Base-by-base conservation (phyloP, 2,113 vertebrate species). In the Petromus typicus region DNA sequence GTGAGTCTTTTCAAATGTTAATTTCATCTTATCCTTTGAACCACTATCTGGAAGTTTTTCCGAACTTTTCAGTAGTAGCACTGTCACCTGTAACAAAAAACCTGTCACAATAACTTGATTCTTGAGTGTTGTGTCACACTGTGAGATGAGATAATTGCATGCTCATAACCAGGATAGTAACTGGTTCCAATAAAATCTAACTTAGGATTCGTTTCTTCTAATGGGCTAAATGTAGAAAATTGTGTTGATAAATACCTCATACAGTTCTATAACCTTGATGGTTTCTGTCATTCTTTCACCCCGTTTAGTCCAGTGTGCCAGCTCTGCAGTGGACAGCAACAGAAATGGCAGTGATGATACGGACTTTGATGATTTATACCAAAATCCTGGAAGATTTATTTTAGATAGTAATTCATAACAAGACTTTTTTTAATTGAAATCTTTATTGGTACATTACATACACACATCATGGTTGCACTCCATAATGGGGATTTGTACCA, bases 41-140 rank as follows among this genome's bases (percentile, higher is more conserved):
- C 20, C 51, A 11, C 76, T 95, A 73, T 1, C 32, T 76, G 96
- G 63, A 95, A 94, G 17, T 2, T 78, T 43, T 96, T 93, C 64
- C n/a, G 59, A 40, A 14, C 2, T 89, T 30, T 86, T 84, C 81
- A 91, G 18, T 79, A 30, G 45, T 45, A 87, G 16, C 37, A 10
- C 90, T 43, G 81, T 54, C 45, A 32, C 88, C 3, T 69, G 2
- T 78, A 56, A 48, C 20, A 86, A 69, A 61, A 63, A 59, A 25
- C 14, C 12, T 95, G 43, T 80, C 94, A 59, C 14, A 87, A 13
- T 48, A 25, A 64, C 91, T 96, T 94, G 54, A 69, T 67, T 97
- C 73, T 78, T n/a, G n/a, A 91, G 66, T 81, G 43, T 95, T 97
- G 85, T 93, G 51, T 83, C 61, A 1, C 83, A 97, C 51, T 96